Percentiles rank a stretch among this genome's conserved stretches.
Evolutionary conservation across 2,888 invertebrate species (phyloP).

Genomic region (Heliconius sara): DNA sequence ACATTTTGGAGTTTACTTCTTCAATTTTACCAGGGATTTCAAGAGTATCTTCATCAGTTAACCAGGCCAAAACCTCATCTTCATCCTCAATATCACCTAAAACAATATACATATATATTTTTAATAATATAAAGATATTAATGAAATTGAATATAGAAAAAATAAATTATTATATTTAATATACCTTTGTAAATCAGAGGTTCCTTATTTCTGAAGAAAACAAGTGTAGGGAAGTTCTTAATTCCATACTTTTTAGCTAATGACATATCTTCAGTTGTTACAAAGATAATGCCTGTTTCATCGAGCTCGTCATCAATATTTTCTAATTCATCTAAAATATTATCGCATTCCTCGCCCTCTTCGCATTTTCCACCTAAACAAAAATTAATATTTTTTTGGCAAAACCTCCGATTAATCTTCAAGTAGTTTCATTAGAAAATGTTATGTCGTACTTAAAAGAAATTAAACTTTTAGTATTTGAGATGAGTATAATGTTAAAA

Average conservation of each 20-base stretch:
- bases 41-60: constrained; percentile 94
- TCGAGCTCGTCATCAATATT: constrained; percentile 97
- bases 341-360: constrained; percentile 93
- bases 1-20: constrained; percentile 94
- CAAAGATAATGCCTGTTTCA: constrained; percentile 96
- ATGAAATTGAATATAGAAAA: not conserved
- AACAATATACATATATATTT: constrained; percentile 11
- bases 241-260: constrained; percentile 94
- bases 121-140: not conserved
- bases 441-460: too few relatives aligned
- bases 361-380: constrained; percentile 90
- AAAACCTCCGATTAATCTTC: not conserved
- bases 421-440: too few relatives aligned
- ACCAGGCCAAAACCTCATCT: constrained; percentile 95
- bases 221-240: constrained; percentile 92
- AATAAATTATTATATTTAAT: constrained; percentile 7
- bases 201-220: constrained; percentile 96
- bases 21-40: constrained; percentile 97
- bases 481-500: too few relatives aligned
- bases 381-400: not conserved
- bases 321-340: constrained; percentile 92
- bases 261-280: constrained; percentile 93
- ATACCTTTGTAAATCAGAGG: constrained; percentile 90
- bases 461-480: too few relatives aligned
- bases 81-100: constrained; percentile 94